Conservation (phyloP, 2,797 vertebrate species). For the Arnoldichthys spilopterus region DNA sequence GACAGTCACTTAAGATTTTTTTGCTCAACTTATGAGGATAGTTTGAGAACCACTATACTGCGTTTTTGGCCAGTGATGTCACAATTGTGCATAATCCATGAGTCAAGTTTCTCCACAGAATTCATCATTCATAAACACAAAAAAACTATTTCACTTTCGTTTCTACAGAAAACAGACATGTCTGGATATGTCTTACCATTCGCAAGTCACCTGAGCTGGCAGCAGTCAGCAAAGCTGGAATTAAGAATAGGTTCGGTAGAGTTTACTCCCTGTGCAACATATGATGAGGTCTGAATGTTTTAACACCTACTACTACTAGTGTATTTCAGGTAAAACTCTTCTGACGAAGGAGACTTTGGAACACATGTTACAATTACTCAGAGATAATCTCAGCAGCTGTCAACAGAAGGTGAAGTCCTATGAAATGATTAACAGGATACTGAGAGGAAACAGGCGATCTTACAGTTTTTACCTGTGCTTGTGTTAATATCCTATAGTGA, state of each 20-base stretch:
- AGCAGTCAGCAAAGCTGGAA: constrained; percentile 74
- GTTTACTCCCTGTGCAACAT: background rate
- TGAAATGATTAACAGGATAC: background rate
- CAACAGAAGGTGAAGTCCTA: no score
- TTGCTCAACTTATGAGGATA: no score
- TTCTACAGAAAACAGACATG: constrained; percentile 3
- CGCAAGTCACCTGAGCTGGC: constrained; percentile 73
- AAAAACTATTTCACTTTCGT: background rate
- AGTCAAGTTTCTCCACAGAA: no score
- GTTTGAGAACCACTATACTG: no score
- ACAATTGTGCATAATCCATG: no score
- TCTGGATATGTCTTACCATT: constrained; percentile 57
- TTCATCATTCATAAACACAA: background rate
- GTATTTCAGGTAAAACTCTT: background rate
- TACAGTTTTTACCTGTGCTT: background rate
- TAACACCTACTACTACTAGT: no score
- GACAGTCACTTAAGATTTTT: no score
- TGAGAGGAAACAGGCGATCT: background rate
- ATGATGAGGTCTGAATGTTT: background rate
- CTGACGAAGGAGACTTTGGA: background rate
- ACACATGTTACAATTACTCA: no score
- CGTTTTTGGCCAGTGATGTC: no score
- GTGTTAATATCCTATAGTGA: background rate
- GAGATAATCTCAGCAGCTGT: no score
- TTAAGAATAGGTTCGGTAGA: constrained; percentile 20